Percentiles rank a stretch among this genome's conserved stretches.
These are phyloP conservation scores for Hermaeophaga mercurialis DNA, from an alignment of 2,888 invertebrate species.

Conservation along the genomic window DNA sequence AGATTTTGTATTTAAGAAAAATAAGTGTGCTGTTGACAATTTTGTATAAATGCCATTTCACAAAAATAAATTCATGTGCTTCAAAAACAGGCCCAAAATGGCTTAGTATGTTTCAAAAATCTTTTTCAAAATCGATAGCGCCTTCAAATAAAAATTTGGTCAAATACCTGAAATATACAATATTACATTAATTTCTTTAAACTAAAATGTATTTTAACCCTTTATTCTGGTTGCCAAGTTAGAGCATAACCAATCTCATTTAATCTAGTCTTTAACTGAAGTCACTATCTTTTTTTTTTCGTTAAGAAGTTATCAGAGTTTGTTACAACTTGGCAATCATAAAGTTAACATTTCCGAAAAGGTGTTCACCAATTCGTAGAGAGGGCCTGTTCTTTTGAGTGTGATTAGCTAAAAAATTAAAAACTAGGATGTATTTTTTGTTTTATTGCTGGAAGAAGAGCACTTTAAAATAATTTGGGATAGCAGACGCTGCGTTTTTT, in stretches of 20 bases:
- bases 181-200: too few species aligned
- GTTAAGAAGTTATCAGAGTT: too few species aligned
- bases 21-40: constrained; percentile 38
- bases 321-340: too few species aligned
- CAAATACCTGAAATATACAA: too few species aligned
- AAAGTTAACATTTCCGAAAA: too few species aligned
- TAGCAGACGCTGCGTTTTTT: constrained; percentile 23
- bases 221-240: too few species aligned
- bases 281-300: too few species aligned
- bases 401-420: constrained; percentile 42
- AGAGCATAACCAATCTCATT: too few species aligned
- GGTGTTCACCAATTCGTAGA: not conserved
- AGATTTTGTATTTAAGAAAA: constrained; percentile 37
- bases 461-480: constrained; percentile 22
- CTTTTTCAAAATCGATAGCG: too few species aligned
- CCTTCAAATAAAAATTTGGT: too few species aligned
- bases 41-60: constrained; percentile 29
- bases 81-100: constrained; percentile 19
- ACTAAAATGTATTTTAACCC: too few species aligned
- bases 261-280: too few species aligned
- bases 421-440: constrained; percentile 21
- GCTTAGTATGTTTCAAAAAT: not conserved
- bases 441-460: constrained; percentile 20
- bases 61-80: constrained; percentile 40
- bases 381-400: constrained; percentile 37